Evolutionary conservation across 2,797 vertebrate species (phyloP).

Genomic region (Dipus sagitta): DNA sequence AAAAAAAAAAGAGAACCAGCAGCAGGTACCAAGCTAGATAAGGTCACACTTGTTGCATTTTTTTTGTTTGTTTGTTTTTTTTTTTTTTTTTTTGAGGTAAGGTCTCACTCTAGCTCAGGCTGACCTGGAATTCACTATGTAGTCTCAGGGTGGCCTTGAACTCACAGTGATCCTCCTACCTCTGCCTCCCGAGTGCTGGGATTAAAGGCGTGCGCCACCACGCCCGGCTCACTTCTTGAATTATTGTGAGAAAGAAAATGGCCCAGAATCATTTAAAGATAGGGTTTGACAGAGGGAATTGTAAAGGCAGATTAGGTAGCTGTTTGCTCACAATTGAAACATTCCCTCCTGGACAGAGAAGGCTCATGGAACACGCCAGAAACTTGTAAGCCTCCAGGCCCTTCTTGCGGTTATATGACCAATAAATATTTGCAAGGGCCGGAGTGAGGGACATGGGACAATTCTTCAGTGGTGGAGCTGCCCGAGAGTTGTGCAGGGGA

Average conservation of each 20-base stretch:
- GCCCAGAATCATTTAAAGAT: slow-evolving; percentile 23
- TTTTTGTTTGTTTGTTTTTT: too few species aligned
- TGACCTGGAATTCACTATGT: too few species aligned
- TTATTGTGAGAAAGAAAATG: slow-evolving; percentile 26
- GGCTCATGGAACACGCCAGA: not conserved
- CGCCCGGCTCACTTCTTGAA: too few species aligned
- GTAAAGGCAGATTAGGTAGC: not conserved
- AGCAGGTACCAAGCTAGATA: not conserved
- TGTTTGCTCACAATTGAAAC: not conserved
- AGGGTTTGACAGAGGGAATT: not conserved
- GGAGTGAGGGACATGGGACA: not conserved
- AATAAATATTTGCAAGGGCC: not conserved
- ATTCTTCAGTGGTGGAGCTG: not conserved
- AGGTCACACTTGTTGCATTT: too few species aligned
- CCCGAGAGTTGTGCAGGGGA: not conserved
- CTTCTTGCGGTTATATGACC: not conserved
- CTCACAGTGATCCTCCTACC: too few species aligned
- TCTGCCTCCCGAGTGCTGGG: too few species aligned
- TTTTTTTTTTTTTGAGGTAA: too few species aligned
- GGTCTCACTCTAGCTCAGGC: too few species aligned
- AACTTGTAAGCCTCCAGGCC: not conserved
- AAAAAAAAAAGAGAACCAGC: not conserved
- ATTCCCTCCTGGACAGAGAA: not conserved
- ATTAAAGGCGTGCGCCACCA: too few species aligned
- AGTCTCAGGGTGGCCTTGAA: too few species aligned